These are phyloP conservation scores for Bimastos eiseni DNA, from an alignment of 2,888 invertebrate species.

Conservation along the genomic window DNA sequence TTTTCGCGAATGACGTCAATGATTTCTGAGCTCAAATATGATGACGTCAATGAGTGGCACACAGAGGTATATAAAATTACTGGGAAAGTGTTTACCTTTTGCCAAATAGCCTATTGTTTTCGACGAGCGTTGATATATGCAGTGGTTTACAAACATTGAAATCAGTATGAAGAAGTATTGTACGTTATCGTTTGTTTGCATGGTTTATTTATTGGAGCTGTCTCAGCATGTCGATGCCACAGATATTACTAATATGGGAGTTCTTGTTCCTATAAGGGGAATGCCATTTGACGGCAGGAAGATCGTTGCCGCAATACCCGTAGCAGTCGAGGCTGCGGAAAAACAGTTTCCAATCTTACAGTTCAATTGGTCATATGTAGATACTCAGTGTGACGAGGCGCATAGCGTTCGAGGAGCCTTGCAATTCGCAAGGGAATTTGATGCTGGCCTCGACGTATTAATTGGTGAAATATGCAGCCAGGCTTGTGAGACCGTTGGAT, in stretches of 20 bases:
- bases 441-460: background rate
- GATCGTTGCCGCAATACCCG: background rate
- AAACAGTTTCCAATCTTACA: background rate
- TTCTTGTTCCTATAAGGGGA: background rate
- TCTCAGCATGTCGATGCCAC: background rate
- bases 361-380: slow-evolving; percentile 8
- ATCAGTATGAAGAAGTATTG: background rate
- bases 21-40: background rate
- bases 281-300: background rate
- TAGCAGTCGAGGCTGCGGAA: background rate
- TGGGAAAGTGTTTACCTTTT: background rate
- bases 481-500: background rate
- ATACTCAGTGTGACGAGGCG: background rate
- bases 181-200: slow-evolving; percentile 3
- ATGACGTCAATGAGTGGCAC: background rate
- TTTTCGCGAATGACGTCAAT: background rate
- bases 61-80: background rate
- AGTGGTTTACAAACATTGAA: background rate
- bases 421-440: background rate
- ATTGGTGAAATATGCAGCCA: background rate
- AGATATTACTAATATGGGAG: background rate
- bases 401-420: background rate
- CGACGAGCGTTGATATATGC: background rate
- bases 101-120: background rate
- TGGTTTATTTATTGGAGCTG: background rate